Percentiles rank a stretch among this genome's conserved stretches.
phyloP scores from a whole-genome alignment of 2,113 vertebrate species.

The Lagenorhynchus albirostris region DNA sequence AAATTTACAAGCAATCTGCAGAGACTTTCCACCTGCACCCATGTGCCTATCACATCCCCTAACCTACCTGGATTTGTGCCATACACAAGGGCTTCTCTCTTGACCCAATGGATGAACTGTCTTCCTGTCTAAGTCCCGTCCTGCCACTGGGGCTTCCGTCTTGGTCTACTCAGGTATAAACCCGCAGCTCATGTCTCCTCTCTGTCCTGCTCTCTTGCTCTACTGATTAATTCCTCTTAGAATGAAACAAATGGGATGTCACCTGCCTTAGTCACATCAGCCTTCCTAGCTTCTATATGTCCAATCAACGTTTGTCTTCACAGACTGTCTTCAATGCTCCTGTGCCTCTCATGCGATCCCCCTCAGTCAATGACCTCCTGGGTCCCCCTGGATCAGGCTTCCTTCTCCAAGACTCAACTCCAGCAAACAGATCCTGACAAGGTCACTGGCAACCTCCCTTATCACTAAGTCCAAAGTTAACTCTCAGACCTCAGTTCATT shows the following conservation, averaged over 20 bases:
- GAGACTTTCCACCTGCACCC: fast-evolving
- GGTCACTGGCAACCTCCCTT: not conserved
- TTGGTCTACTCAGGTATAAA: not conserved
- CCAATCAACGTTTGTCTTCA: not conserved
- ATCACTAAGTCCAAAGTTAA: fast-evolving
- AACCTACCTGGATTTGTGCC: not conserved
- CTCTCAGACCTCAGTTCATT: not conserved
- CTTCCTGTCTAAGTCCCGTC: not conserved
- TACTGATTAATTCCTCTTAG: not conserved
- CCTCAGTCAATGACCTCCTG: too few relatives aligned
- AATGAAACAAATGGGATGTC: too few relatives aligned
- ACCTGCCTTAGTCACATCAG: not conserved
- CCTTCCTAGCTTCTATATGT: too few relatives aligned
- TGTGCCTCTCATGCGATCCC: fast-evolving
- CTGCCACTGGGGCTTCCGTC: fast-evolving
- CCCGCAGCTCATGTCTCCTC: fast-evolving
- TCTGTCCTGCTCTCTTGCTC: not conserved
- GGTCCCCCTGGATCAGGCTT: not conserved
- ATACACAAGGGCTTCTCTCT: not conserved
- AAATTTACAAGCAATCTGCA: not conserved
- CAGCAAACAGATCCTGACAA: too few relatives aligned
- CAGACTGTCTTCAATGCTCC: fast-evolving
- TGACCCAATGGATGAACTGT: fast-evolving
- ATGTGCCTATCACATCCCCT: too few relatives aligned
- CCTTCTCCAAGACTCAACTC: not conserved